Percentiles rank a stretch among this genome's conserved stretches.
Evolutionary conservation across 2,797 vertebrate species (phyloP).

Genomic region (Crocodylus rhombifer): DNA sequence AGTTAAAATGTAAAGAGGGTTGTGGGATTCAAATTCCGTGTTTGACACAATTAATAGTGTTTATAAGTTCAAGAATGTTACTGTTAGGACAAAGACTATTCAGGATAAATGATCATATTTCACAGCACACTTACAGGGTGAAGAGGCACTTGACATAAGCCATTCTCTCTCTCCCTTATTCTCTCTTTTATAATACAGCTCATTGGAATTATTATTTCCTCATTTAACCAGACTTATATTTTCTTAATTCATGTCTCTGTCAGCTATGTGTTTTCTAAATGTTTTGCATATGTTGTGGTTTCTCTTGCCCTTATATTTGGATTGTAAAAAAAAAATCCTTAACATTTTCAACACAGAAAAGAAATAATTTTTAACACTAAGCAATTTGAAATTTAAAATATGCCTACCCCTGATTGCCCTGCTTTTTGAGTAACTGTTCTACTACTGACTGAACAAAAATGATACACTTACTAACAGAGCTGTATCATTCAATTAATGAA

Average conservation of each 20-base stretch:
- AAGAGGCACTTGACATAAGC: slow-evolving; percentile 78
- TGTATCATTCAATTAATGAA: not conserved
- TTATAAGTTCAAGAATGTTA: slow-evolving; percentile 70
- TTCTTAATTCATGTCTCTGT: slow-evolving; percentile 5
- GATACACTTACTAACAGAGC: not conserved
- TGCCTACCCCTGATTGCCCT: not conserved
- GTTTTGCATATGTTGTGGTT: not conserved
- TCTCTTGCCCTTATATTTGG: not conserved
- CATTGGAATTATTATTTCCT: not conserved
- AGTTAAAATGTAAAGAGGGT: slow-evolving; percentile 29
- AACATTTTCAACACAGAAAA: too few species aligned
- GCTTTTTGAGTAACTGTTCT: not conserved
- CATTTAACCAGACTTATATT: slow-evolving; percentile 43
- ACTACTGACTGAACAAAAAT: not conserved
- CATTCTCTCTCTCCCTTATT: not conserved
- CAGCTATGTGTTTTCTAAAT: not conserved
- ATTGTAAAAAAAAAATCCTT: too few species aligned
- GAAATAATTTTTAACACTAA: too few species aligned
- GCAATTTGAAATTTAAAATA: not conserved
- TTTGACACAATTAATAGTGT: slow-evolving; percentile 74
- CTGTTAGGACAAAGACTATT: slow-evolving; percentile 50
- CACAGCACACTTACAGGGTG: slow-evolving; percentile 72
- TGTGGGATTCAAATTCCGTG: slow-evolving; percentile 63
- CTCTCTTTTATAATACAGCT: slow-evolving; percentile 49
- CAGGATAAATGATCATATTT: slow-evolving; percentile 71